Percentiles rank a stretch among this genome's conserved stretches.
Conservation (phyloP, 2,888 invertebrate species). For the Augochlorella aurata region DNA sequence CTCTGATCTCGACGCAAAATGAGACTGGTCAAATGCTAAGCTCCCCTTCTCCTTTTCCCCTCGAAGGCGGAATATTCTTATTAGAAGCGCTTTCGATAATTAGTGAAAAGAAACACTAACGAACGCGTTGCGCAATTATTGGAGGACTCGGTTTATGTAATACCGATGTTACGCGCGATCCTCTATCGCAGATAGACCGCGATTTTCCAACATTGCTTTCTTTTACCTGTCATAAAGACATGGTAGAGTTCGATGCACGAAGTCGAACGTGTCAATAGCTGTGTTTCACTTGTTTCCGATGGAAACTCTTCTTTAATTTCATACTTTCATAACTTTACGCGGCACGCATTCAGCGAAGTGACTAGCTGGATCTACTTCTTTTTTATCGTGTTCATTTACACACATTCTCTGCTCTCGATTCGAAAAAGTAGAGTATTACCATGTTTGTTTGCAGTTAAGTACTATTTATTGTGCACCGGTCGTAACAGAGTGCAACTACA, state of each 20-base stretch:
- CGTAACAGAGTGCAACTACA: slow-evolving; percentile 23
- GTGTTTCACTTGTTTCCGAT: not conserved
- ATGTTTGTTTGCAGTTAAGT: not conserved
- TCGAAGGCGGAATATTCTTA: not conserved
- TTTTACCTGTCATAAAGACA: not conserved
- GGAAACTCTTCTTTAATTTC: not conserved
- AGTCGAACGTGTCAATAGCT: not conserved
- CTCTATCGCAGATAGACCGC: slow-evolving; percentile 9
- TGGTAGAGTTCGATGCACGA: not conserved
- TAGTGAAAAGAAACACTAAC: slow-evolving; percentile 11
- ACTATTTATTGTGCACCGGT: not conserved
- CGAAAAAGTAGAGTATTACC: not conserved
- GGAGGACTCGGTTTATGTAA: slow-evolving; percentile 23
- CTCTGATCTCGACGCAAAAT: not conserved
- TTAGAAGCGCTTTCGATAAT: not conserved
- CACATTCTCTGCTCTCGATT: not conserved
- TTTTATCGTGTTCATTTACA: not conserved
- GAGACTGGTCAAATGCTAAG: slow-evolving; percentile 1
- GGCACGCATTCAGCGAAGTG: not conserved
- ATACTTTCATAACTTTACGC: not conserved
- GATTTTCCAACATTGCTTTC: slow-evolving; percentile 5
- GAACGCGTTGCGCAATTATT: slow-evolving; percentile 7
- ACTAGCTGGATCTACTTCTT: not conserved
- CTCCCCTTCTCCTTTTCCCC: not conserved
- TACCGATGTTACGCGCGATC: slow-evolving; percentile 19